Percentiles rank a stretch among this genome's conserved stretches.
Conservation (phyloP, 2,113 vertebrate genomes). For the Callaeas wilsoni region DNA sequence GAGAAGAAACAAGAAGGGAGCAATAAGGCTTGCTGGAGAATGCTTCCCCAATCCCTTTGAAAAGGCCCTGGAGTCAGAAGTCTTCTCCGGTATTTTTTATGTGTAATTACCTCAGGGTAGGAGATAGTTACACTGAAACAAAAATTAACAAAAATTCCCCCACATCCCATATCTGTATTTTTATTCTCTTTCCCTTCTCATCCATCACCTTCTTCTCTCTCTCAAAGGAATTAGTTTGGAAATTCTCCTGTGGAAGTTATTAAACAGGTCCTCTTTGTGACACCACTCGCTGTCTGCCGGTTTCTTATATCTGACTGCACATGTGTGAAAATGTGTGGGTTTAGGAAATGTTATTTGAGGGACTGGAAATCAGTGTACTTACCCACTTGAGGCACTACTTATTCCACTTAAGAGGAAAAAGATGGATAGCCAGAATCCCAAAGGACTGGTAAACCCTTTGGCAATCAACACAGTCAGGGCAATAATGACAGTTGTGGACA, state of each 20-base stretch:
- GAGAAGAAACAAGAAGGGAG: not conserved
- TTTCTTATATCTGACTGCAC: not conserved
- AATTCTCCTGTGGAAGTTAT: not conserved
- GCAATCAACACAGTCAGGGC: not conserved
- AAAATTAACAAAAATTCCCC: not conserved
- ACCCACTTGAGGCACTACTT: not conserved
- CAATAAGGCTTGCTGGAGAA: not conserved
- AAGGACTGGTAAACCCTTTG: not conserved
- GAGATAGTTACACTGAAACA: not conserved
- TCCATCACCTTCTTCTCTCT: not conserved
- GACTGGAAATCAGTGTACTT: not conserved
- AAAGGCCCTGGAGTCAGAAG: not conserved
- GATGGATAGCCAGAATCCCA: not conserved
- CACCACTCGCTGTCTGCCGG: accelerated
- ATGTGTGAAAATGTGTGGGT: not conserved
- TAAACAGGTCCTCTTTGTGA: not conserved
- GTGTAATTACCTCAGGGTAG: not conserved
- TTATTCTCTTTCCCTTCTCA: not conserved
- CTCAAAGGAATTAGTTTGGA: not conserved
- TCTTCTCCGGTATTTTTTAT: not conserved
- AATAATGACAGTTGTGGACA: not conserved
- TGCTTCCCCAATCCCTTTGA: not conserved
- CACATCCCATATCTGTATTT: not conserved
- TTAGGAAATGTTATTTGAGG: not conserved
- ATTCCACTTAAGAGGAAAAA: not conserved